A percentile compares a stretch with the other conserved stretches of the same genome.
These are phyloP conservation scores for Platycnemis pennipes DNA, from an alignment of 2,888 invertebrate species.

Conservation along the genomic window DNA sequence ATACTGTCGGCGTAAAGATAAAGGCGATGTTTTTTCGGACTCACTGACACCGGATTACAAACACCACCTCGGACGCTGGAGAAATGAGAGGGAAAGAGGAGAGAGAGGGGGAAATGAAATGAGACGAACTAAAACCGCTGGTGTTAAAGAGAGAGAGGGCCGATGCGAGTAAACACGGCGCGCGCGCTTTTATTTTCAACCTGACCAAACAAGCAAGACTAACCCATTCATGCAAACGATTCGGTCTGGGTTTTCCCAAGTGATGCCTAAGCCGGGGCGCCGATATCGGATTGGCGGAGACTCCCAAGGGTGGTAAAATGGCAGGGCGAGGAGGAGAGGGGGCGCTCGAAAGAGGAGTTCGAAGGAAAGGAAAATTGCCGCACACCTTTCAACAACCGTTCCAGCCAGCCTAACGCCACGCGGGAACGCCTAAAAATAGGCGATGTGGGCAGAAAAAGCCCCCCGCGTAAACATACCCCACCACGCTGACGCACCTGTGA, in stretches of 20 bases:
- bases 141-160: not conserved
- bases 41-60: not conserved
- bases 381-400: not conserved
- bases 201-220: not conserved
- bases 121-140: not conserved
- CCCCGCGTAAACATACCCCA: not conserved
- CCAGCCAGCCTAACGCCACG: not conserved
- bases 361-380: not conserved
- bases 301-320: no score
- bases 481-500: slow-evolving; percentile 33
- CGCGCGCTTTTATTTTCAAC: not conserved
- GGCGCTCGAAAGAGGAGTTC: no score
- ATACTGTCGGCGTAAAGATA: not conserved
- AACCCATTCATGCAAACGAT: slow-evolving; percentile 24
- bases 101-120: not conserved
- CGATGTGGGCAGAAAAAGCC: slow-evolving; percentile 38
- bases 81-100: not conserved
- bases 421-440: slow-evolving; percentile 39
- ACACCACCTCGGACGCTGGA: not conserved
- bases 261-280: not conserved
- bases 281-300: not conserved
- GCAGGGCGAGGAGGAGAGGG: no score
- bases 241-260: not conserved
- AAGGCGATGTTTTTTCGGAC: not conserved
- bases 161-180: not conserved